These are phyloP conservation scores for Tragelaphus buxtoni DNA, from an alignment of 2,113 vertebrate species.

Conservation along the genomic window DNA sequence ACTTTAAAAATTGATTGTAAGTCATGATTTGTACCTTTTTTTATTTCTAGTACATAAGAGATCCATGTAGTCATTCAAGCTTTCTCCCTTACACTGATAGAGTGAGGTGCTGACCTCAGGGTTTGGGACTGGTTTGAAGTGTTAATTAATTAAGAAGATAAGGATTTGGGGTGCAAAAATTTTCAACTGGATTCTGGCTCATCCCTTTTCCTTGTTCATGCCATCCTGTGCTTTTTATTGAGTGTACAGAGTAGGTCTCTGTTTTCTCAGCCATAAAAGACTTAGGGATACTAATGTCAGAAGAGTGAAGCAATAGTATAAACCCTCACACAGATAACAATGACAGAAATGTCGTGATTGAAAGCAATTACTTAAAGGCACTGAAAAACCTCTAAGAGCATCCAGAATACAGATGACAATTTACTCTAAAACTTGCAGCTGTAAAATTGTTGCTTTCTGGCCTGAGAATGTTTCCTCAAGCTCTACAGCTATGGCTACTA, in stretches of 20 bases:
- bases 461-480: background rate
- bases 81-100: background rate
- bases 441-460: background rate
- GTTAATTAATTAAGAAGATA: background rate
- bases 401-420: background rate
- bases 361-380: background rate
- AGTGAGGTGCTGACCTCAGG: background rate
- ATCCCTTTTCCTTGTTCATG: background rate
- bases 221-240: background rate
- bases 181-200: background rate
- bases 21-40: background rate
- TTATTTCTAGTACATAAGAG: background rate
- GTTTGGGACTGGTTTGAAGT: background rate
- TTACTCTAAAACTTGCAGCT: background rate
- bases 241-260: background rate
- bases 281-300: background rate
- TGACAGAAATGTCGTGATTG: background rate
- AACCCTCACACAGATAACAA: background rate
- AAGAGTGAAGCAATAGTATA: background rate
- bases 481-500: background rate
- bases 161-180: background rate
- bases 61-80: background rate
- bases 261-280: background rate
- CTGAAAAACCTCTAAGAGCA: background rate
- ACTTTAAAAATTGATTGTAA: background rate